Percentiles rank a stretch among this genome's conserved stretches.
Evolutionary conservation across 2,113 vertebrate genomes (phyloP).

Genomic region (Nothoprocta perdicaria): DNA sequence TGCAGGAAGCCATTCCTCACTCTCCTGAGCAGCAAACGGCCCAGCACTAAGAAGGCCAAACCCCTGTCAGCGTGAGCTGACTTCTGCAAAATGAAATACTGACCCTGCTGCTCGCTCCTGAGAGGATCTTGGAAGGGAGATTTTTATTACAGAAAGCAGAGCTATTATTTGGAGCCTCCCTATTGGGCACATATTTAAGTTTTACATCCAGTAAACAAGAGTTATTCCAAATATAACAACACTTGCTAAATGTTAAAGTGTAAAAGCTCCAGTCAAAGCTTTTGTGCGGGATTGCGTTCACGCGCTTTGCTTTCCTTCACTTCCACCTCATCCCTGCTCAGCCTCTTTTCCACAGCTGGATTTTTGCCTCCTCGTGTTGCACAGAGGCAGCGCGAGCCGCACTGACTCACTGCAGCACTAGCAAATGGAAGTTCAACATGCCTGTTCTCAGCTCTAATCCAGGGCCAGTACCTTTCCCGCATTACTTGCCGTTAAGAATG

Average conservation of each 20-base stretch:
- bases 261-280: not conserved
- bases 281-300: not conserved
- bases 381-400: not conserved
- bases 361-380: not conserved
- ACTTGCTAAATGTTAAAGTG: not conserved
- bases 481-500: not conserved
- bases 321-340: accelerated
- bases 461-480: not conserved
- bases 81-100: slow-evolving; percentile 27
- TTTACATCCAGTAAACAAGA: not conserved
- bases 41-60: slow-evolving; percentile 58
- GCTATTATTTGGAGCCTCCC: not conserved
- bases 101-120: slow-evolving; percentile 5
- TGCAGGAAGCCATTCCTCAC: slow-evolving; percentile 50
- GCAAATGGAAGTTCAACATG: not conserved
- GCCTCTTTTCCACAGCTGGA: not conserved
- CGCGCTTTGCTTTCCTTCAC: not conserved
- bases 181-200: not conserved
- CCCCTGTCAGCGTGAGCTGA: slow-evolving; percentile 18
- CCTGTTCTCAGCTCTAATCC: not conserved
- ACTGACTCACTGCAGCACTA: slow-evolving; percentile 5
- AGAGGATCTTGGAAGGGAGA: slow-evolving; percentile 29
- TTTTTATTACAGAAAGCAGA: slow-evolving; percentile 30
- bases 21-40: slow-evolving; percentile 58
- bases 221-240: slow-evolving; percentile 2